These are phyloP conservation scores for Epistrophella euchroma DNA, from an alignment of 2,888 invertebrate species.

Conservation along the genomic window DNA sequence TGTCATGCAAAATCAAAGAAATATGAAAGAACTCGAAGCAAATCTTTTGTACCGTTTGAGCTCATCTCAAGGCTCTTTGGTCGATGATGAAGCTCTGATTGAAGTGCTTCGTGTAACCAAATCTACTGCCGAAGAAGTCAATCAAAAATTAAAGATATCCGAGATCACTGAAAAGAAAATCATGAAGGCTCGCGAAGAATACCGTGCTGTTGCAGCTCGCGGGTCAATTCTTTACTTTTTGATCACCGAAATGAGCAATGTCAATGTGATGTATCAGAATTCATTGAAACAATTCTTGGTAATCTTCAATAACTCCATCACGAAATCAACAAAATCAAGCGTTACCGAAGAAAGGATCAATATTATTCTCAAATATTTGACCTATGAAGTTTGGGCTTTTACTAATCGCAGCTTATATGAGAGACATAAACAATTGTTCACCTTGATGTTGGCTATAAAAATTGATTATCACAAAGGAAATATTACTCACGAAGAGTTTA, in stretches of 20 bases:
- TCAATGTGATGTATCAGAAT: slow-evolving; percentile 98
- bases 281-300: slow-evolving; percentile 96
- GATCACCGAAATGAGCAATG: slow-evolving; percentile 98
- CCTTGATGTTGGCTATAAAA: slow-evolving; percentile 97
- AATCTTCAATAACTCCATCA: slow-evolving; percentile 97
- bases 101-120: slow-evolving; percentile 94
- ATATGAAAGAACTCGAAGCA: slow-evolving; percentile 97
- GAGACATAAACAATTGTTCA: slow-evolving; percentile 95
- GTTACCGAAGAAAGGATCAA: slow-evolving; percentile 93
- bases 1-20: slow-evolving; percentile 97
- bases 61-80: slow-evolving; percentile 96
- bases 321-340: slow-evolving; percentile 93
- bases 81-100: slow-evolving; percentile 97
- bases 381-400: slow-evolving; percentile 96
- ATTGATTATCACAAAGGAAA: slow-evolving; percentile 93
- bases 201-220: slow-evolving; percentile 96
- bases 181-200: slow-evolving; percentile 96
- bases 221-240: slow-evolving; percentile 98
- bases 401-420: slow-evolving; percentile 96
- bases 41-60: slow-evolving; percentile 96
- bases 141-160: slow-evolving; percentile 95
- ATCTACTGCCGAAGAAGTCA: slow-evolving; percentile 96
- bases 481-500: slow-evolving; percentile 95
- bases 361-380: slow-evolving; percentile 94
- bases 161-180: slow-evolving; percentile 98